phyloP scores from a whole-genome alignment of 1,140 invertebrate genomes.

The Drosophila watanabei region DNA sequence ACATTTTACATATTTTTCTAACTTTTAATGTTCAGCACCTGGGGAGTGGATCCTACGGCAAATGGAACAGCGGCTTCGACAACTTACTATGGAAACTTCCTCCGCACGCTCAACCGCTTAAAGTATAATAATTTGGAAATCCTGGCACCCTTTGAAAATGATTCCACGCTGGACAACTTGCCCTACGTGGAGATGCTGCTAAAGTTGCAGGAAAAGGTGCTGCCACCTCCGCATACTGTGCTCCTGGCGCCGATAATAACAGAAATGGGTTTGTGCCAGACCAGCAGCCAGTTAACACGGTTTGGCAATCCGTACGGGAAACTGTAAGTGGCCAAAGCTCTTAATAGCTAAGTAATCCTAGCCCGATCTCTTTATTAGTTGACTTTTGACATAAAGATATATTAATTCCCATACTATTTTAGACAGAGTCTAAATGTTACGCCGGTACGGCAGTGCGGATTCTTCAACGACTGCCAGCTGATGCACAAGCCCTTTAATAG shows the following conservation, averaged over 20 bases:
- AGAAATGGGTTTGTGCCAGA: conserved; percentile 72
- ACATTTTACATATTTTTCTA: background rate
- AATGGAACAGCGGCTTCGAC: background rate
- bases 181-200: conserved; percentile 55
- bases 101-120: conserved; percentile 55
- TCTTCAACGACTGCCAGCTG: conserved; percentile 45
- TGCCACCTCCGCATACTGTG: background rate
- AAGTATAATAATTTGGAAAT: conserved; percentile 51
- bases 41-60: conserved; percentile 29
- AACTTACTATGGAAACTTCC: conserved; percentile 58
- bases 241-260: conserved; percentile 60
- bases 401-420: background rate
- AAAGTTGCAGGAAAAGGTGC: conserved; percentile 21
- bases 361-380: too few species aligned
- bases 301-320: conserved; percentile 67
- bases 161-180: conserved; percentile 47
- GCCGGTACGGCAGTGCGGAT: conserved; percentile 30
- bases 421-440: conserved; percentile 21
- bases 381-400: too few species aligned
- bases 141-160: conserved; percentile 63
- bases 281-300: conserved; percentile 52
- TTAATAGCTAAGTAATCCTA: too few species aligned
- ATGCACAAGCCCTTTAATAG: conserved; percentile 43
- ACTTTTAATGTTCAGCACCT: conserved; percentile 25
- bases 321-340: conserved; percentile 25